Conservation (phyloP, 2,797 vertebrate genomes). For the Etheostoma nigrum region DNA sequence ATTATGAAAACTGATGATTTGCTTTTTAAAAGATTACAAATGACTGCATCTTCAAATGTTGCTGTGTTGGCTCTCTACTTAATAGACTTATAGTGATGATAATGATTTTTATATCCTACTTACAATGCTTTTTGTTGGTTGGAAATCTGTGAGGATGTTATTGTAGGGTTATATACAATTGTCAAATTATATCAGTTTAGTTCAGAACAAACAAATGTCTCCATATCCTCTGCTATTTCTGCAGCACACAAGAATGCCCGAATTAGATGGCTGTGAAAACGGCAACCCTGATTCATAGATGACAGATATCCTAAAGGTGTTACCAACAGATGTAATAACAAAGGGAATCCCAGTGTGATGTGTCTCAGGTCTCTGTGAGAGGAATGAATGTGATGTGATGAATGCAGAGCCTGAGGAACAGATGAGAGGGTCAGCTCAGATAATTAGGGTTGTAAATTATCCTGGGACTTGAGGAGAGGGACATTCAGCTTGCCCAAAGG, state of each 20-base stretch:
- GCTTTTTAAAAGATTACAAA: neutral
- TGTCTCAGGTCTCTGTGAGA: conserved; percentile 29
- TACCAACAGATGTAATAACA: neutral
- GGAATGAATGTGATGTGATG: conserved; percentile 59
- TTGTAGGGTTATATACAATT: neutral
- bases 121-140: neutral
- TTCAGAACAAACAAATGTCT: conserved; percentile 3
- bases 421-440: conserved; percentile 49
- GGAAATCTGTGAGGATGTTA: neutral
- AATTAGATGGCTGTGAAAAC: neutral
- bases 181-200: neutral
- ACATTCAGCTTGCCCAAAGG: conserved; percentile 21
- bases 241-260: neutral
- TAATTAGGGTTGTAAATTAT: conserved; percentile 64
- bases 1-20: neutral
- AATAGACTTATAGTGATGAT: neutral
- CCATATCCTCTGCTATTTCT: neutral
- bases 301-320: neutral
- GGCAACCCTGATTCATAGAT: neutral
- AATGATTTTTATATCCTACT: neutral
- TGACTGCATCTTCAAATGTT: neutral
- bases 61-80: neutral
- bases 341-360: conserved; percentile 15
- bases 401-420: conserved; percentile 50
- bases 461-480: conserved; percentile 16